Evolutionary conservation across 2,797 vertebrate genomes (phyloP).

Genomic region (Bradypodion pumilum): DNA sequence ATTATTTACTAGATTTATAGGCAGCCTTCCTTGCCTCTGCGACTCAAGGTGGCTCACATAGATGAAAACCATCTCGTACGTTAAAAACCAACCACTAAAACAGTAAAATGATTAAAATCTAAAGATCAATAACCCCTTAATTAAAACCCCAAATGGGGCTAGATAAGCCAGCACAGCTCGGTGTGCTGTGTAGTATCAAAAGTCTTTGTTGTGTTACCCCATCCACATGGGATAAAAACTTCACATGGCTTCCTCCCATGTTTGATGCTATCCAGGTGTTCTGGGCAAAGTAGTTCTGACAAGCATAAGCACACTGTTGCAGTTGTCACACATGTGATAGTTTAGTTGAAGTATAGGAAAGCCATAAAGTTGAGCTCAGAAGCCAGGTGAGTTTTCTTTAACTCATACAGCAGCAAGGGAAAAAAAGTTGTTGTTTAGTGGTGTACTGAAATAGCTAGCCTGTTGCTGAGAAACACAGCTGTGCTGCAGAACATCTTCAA

Average conservation of each 20-base stretch:
- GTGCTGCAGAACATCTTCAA: too few species aligned
- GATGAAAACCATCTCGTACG: too few species aligned
- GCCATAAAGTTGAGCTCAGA: neutral
- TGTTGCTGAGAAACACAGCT: neutral
- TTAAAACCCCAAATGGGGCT: too few species aligned
- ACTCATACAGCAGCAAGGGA: too few species aligned
- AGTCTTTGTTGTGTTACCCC: neutral
- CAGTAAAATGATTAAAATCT: too few species aligned
- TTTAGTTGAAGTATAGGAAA: neutral
- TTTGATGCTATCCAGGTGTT: neutral
- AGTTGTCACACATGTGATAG: neutral
- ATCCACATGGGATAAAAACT: neutral
- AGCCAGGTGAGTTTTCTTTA: neutral
- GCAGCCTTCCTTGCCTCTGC: too few species aligned
- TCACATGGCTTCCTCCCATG: neutral
- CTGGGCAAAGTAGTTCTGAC: neutral
- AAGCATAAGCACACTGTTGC: neutral
- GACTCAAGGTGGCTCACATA: too few species aligned
- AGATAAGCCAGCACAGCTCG: too few species aligned
- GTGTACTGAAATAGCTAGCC: neutral
- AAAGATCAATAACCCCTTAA: too few species aligned
- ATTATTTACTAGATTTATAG: too few species aligned
- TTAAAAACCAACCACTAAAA: too few species aligned
- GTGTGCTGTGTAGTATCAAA: neutral
- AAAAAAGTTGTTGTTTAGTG: neutral